A percentile compares a stretch with the other conserved stretches of the same genome.
These are phyloP conservation scores for Egretta garzetta DNA, from an alignment of 2,113 vertebrate genomes.

Conservation along the genomic window DNA sequence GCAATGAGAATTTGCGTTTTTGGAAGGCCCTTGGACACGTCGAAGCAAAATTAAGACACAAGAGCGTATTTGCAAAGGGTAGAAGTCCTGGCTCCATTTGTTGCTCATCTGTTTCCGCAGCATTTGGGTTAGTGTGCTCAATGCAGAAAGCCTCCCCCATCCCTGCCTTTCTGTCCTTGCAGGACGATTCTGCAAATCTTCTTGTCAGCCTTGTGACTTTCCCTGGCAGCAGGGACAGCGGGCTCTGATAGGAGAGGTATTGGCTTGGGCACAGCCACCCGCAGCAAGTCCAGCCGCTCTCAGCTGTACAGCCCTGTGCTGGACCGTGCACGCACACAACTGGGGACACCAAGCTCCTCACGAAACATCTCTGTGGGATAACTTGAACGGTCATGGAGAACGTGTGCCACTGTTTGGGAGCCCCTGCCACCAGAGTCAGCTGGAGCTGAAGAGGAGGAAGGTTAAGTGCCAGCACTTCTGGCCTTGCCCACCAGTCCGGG, in stretches of 20 bases:
- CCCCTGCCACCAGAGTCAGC: background rate
- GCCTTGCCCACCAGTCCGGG: background rate
- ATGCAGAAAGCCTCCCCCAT: background rate
- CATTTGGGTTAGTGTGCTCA: fast-evolving
- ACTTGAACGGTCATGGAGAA: fast-evolving
- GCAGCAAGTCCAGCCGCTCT: fast-evolving
- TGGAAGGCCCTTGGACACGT: fast-evolving
- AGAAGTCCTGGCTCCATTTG: background rate
- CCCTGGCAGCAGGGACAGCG: background rate
- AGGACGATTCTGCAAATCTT: background rate
- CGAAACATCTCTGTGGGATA: background rate
- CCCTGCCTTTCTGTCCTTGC: background rate
- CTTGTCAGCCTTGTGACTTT: background rate
- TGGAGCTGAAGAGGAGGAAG: fast-evolving
- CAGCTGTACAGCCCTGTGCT: background rate
- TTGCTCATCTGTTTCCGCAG: background rate
- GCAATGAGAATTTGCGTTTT: background rate
- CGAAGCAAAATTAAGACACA: background rate
- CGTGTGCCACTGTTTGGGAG: background rate
- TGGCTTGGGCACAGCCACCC: background rate
- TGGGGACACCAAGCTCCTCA: background rate
- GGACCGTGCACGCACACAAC: fast-evolving
- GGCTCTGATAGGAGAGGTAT: background rate
- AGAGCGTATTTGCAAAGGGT: background rate
- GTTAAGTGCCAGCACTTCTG: background rate